These are phyloP conservation scores for Gorsachius magnificus DNA, from an alignment of 2,797 vertebrate species.

Conservation along the genomic window DNA sequence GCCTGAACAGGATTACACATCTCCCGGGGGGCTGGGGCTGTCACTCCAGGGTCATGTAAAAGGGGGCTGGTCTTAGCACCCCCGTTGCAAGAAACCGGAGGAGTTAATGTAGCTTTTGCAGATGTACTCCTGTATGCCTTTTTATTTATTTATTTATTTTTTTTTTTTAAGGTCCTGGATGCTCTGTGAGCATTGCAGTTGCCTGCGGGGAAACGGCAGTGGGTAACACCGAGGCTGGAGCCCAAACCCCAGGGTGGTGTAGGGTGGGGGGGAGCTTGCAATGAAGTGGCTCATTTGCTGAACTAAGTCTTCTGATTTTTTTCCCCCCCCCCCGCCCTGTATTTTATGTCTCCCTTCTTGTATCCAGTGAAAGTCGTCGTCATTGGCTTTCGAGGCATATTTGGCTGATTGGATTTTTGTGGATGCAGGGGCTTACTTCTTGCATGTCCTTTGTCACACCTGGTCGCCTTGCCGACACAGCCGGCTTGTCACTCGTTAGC, in stretches of 20 bases:
- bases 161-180: not conserved
- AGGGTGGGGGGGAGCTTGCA: not conserved
- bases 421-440: not conserved
- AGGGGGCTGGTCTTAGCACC: not conserved
- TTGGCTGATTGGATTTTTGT: conserved; percentile 26
- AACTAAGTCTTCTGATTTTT: not conserved
- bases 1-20: not conserved
- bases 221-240: not conserved
- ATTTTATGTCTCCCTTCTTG: not conserved
- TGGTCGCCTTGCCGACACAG: not conserved
- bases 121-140: rapidly evolving
- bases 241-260: not conserved
- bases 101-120: not conserved
- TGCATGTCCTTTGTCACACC: not conserved
- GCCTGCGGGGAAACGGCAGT: not conserved
- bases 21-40: not conserved
- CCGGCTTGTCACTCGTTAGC: not conserved
- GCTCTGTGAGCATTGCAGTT: not conserved
- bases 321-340: not conserved
- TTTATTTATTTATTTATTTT: not conserved
- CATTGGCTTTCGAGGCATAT: not conserved
- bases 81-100: not conserved
- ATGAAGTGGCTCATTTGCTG: not conserved
- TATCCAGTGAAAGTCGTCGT: not conserved
- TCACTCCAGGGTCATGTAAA: not conserved